Conservation (phyloP, 2,113 vertebrate genomes). For the Probosciger aterrimus region DNA sequence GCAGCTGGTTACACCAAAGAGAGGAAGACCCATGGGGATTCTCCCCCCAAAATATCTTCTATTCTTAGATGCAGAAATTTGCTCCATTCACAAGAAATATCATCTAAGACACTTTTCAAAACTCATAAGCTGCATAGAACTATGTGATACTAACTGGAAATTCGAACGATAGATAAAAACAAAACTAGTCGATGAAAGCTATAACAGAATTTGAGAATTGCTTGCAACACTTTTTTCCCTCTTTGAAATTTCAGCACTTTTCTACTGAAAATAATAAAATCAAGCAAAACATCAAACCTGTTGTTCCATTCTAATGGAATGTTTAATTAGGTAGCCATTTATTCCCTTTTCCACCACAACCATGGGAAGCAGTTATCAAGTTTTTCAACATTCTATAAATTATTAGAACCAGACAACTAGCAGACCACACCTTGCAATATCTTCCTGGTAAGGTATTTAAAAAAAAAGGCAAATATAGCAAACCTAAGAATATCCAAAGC, state of each 20-base stretch:
- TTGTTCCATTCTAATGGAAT: background rate
- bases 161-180: background rate
- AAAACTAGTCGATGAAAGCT: background rate
- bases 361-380: background rate
- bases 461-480: background rate
- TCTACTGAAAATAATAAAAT: background rate
- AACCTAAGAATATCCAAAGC: background rate
- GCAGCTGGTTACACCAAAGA: background rate
- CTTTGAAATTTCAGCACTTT: background rate
- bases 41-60: background rate
- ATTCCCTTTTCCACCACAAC: background rate
- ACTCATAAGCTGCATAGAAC: background rate
- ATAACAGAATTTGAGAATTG: background rate
- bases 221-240: background rate
- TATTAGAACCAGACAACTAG: background rate
- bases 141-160: background rate
- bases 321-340: background rate
- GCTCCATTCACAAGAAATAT: background rate
- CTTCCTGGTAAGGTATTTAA: background rate
- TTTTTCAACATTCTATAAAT: background rate
- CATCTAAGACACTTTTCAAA: background rate
- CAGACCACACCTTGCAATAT: background rate
- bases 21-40: background rate
- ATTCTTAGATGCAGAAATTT: background rate
- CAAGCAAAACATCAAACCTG: background rate